These are phyloP conservation scores for Patagioenas fasciata DNA, from an alignment of 2,113 vertebrate genomes.

Conservation along the genomic window DNA sequence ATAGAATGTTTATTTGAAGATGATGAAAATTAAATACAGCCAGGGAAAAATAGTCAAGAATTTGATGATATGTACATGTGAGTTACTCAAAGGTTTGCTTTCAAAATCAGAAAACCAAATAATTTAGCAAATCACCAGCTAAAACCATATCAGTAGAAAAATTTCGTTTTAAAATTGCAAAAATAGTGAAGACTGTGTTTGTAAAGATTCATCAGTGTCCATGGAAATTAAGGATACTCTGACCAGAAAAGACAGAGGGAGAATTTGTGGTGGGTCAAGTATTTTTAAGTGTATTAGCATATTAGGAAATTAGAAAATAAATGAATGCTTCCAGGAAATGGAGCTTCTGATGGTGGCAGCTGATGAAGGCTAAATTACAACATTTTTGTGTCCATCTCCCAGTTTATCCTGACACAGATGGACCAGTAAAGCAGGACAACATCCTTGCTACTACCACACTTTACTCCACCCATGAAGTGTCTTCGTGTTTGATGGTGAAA, in stretches of 20 bases:
- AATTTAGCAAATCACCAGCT: neutral
- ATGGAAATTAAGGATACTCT: fast-evolving
- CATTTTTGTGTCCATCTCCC: neutral
- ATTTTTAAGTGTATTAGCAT: neutral
- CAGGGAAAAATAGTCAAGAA: neutral
- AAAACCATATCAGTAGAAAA: neutral
- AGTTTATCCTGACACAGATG: neutral
- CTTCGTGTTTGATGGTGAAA: fast-evolving
- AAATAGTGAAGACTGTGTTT: fast-evolving
- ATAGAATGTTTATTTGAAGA: neutral
- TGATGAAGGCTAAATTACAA: neutral
- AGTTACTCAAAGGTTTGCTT: neutral
- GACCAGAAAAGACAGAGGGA: neutral
- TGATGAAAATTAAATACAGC: neutral
- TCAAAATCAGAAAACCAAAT: neutral
- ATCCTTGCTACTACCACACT: neutral
- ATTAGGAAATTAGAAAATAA: neutral
- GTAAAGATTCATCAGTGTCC: neutral
- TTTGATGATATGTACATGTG: neutral
- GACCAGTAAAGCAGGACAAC: neutral
- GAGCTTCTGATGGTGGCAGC: neutral
- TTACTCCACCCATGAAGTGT: neutral
- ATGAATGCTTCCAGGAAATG: neutral
- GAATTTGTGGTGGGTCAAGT: neutral
- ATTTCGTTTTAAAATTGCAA: neutral